These are phyloP conservation scores for Lagria hirta DNA, from an alignment of 2,888 invertebrate genomes.

Conservation along the genomic window DNA sequence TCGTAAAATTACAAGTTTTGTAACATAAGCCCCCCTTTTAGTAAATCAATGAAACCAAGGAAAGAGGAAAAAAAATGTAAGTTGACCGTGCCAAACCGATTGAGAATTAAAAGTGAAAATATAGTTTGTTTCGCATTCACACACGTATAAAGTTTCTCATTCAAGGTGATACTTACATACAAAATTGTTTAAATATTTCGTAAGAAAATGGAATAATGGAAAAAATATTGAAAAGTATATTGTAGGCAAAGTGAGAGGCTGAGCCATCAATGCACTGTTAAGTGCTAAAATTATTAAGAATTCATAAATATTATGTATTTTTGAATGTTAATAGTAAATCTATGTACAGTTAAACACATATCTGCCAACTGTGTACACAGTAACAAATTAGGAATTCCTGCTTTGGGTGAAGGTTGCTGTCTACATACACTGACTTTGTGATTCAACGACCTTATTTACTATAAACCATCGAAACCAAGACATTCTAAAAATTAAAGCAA, in stretches of 20 bases:
- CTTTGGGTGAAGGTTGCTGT: constrained; percentile 17
- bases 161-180: constrained; percentile 15
- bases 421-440: constrained; percentile 5
- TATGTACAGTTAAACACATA: constrained; percentile 16
- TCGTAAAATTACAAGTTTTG: constrained; percentile 7
- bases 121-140: constrained; percentile 21
- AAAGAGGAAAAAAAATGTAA: constrained; percentile 8
- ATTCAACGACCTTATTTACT: constrained; percentile 6
- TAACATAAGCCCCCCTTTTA: constrained; percentile 18
- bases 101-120: constrained; percentile 22
- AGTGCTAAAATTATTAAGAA: constrained; percentile 1
- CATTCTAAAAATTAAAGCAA: no score
- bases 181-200: constrained; percentile 13
- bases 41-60: constrained; percentile 13
- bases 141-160: constrained; percentile 25
- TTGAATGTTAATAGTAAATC: no score
- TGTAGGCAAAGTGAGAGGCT: background rate
- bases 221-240: no score
- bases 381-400: constrained; percentile 20
- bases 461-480: no score
- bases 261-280: constrained; percentile 1
- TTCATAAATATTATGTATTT: no score
- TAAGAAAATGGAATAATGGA: no score
- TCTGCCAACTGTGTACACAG: constrained; percentile 12
- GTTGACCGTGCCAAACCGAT: constrained; percentile 15